Percentiles rank a stretch among this genome's conserved stretches.
Conservation (phyloP, 2,888 invertebrate species). For the Caenorhabditis virilis region DNA sequence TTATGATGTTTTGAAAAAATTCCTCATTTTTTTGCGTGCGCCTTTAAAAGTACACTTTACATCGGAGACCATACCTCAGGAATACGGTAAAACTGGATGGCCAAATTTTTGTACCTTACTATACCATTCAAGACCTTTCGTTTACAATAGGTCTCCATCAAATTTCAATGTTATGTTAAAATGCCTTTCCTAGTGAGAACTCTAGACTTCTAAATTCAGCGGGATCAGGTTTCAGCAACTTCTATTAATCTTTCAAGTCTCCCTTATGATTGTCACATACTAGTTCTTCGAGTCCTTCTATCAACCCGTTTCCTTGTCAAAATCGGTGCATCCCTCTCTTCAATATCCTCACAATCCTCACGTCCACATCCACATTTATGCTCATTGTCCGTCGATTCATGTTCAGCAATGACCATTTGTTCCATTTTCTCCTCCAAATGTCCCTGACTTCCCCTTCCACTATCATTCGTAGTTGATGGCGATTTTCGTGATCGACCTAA, state of each 20-base stretch:
- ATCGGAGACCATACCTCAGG: no score
- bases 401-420: constrained; percentile 39
- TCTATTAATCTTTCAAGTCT: no score
- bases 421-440: constrained; percentile 54
- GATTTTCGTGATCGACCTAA: constrained; percentile 56
- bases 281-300: constrained; percentile 17
- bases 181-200: no score
- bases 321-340: constrained; percentile 32
- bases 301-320: constrained; percentile 19
- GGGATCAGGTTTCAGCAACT: no score
- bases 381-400: background rate
- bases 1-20: no score
- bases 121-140: background rate
- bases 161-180: no score
- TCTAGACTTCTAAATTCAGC: no score
- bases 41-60: no score
- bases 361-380: constrained; percentile 10
- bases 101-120: no score
- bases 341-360: constrained; percentile 13
- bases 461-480: constrained; percentile 58
- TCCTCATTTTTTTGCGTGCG: no score
- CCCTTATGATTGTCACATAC: background rate
- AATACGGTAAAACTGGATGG: no score
- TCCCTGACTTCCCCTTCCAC: constrained; percentile 51
- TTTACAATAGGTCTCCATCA: no score